phyloP scores from a whole-genome alignment of 2,888 invertebrate species.

The Euclidia mi region DNA sequence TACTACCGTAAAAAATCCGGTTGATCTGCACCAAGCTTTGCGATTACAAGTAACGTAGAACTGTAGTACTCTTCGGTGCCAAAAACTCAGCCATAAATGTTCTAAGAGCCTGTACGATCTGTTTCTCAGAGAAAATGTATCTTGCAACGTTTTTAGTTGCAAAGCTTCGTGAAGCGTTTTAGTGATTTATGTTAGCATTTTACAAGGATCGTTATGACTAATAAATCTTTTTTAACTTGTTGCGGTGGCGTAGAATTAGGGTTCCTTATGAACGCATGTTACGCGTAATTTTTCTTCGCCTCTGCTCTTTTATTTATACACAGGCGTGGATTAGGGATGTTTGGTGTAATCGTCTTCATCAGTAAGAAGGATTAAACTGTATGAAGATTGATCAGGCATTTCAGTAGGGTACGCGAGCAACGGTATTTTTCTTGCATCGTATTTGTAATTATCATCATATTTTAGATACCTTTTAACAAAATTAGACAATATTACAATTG shows the following conservation, averaged over 20 bases:
- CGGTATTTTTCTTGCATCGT: neutral
- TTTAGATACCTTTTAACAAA: no score
- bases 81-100: constrained; percentile 8
- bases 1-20: no score
- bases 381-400: constrained; percentile 4
- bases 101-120: neutral
- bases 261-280: constrained; percentile 62
- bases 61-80: neutral
- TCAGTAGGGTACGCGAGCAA: neutral
- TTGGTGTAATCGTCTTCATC: constrained; percentile 12
- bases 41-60: neutral
- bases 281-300: constrained; percentile 43
- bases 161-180: constrained; percentile 65
- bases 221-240: constrained; percentile 85
- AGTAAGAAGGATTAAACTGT: constrained; percentile 9
- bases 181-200: constrained; percentile 81
- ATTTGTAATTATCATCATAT: no score
- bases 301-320: constrained; percentile 46
- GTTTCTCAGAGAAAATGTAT: constrained; percentile 38
- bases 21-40: neutral
- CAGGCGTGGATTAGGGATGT: constrained; percentile 29
- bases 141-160: constrained; percentile 64
- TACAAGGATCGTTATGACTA: constrained; percentile 79
- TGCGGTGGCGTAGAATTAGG: constrained; percentile 73
- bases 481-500: no score